Base-by-base conservation (phyloP, 37 sponge, comb jelly and placozoan genomes). In the Hormiphora californensis region DNA sequence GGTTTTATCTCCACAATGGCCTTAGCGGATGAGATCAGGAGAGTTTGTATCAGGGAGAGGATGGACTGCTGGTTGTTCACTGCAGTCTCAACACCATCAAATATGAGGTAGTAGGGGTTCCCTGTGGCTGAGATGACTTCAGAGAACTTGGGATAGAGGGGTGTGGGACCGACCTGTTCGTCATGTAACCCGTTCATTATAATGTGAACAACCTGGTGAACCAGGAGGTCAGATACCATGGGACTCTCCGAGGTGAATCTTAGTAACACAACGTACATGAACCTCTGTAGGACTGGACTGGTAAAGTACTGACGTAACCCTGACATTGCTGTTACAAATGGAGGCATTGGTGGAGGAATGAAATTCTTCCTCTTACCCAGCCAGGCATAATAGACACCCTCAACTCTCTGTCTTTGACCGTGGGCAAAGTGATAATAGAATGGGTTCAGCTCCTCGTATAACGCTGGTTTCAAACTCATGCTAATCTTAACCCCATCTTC, bases 341-440 rank as follows among this genome's bases (percentile, higher is more conserved):
- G 5, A 39, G 81, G 81, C 5, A 73, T 25, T 8, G 81, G 81
- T 23, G 81, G 81, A 33, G 81, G 81, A n/a, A 21, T 39, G 46
- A 73, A 73, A 1, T 40, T 46, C 3, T 5, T 30, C 4, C 3
- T 57, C 17, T 40, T 73, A 46, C 43, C 25, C 7, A 46, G 46
- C 28, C 35, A 0, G 19, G 40, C 46, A 28, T 73, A 73, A 46
- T 73, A 73, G 28, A 19, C 43, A 36, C 43, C 43, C 81, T 73
- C 81, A 1, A 46, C 81, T 43, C 81, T 73, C 27, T 73, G 81
- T 15, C 81, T 27, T 19, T 73, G 81, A 4, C 81, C 81, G 44
- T 73, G 81, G 1, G 81, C 40, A 46, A 43, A 73, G 46, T 73
- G 81, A 30, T 73, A 73, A 28, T 73, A 73, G 23, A 73, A 73